Conservation (phyloP, 2,888 invertebrate species). For the Calameuta pallipes region DNA sequence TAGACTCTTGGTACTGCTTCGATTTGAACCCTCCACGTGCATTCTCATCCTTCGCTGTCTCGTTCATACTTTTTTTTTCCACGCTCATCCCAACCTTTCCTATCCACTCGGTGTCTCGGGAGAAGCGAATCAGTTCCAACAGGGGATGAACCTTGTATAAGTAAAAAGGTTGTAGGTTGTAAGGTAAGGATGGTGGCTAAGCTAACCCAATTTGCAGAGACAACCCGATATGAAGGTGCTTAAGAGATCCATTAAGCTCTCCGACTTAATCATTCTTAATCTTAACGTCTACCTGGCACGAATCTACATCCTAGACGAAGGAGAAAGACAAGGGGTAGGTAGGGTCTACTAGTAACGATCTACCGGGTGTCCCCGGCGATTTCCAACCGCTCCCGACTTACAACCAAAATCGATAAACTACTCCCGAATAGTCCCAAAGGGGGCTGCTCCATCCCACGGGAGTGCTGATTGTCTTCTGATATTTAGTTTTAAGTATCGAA, state of each 20-base stretch:
- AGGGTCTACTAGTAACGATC: not conserved
- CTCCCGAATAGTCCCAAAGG: not conserved
- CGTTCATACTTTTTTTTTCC: not conserved
- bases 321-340: not conserved
- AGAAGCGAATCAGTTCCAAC: not conserved
- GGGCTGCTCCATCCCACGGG: not conserved
- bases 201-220: constrained; percentile 38
- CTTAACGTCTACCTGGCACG: constrained; percentile 10
- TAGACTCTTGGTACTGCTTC: not conserved
- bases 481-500: not conserved
- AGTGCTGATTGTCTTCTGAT: not conserved
- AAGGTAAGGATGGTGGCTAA: constrained; percentile 10
- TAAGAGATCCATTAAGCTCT: constrained; percentile 48
- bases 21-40: not conserved
- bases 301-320: not conserved
- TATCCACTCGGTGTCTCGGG: not conserved
- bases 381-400: not conserved
- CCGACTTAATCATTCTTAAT: constrained; percentile 38
- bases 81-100: not conserved
- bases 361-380: not conserved
- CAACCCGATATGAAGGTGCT: constrained; percentile 28
- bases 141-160: not conserved
- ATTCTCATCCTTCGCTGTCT: not conserved
- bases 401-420: not conserved
- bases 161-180: not conserved